These are phyloP conservation scores for Spheniscus mendiculus DNA, from an alignment of 2,113 vertebrate genomes.

Conservation along the genomic window DNA sequence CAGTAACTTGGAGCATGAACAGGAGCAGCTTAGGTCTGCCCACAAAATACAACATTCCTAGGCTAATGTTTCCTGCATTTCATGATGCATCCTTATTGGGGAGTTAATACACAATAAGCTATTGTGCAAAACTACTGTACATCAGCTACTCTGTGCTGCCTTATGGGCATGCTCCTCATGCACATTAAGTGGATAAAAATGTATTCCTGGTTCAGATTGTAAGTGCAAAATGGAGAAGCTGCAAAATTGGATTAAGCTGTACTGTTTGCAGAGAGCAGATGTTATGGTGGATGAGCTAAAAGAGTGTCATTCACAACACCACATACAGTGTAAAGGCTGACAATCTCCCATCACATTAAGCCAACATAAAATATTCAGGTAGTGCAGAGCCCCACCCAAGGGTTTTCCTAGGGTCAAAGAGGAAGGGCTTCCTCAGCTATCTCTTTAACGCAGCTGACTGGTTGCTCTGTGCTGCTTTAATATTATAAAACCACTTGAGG, in stretches of 20 bases:
- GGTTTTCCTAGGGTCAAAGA: neutral
- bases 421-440: neutral
- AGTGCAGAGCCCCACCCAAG: neutral
- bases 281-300: neutral
- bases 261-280: neutral
- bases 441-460: neutral
- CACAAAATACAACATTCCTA: neutral
- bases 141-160: neutral
- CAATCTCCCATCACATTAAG: neutral
- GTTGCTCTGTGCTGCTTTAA: neutral
- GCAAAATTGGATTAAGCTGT: neutral
- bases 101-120: neutral
- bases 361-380: too few relatives aligned
- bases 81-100: neutral
- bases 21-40: too few relatives aligned
- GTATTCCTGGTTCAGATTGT: neutral
- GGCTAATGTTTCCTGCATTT: neutral
- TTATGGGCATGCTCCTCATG: neutral
- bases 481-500: neutral
- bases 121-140: neutral
- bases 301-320: neutral
- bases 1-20: neutral
- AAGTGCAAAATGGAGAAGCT: neutral
- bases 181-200: neutral
- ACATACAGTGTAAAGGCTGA: neutral